A percentile compares a stretch with the other conserved stretches of the same genome.
Conservation (phyloP, 2,113 vertebrate species). For the Tyrannus savana region DNA sequence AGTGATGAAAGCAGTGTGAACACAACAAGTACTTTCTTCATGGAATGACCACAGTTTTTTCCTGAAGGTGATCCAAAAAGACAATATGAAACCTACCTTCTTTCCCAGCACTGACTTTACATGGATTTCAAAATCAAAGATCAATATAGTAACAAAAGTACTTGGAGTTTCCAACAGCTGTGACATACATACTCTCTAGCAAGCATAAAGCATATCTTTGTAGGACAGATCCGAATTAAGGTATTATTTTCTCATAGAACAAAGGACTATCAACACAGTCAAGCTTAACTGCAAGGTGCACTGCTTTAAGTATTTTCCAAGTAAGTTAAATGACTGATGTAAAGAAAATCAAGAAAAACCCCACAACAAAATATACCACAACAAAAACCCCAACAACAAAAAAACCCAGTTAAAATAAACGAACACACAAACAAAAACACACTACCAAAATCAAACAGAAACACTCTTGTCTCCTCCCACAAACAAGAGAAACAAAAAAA, state of each 20-base stretch:
- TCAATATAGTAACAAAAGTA: not conserved
- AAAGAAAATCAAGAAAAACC: not conserved
- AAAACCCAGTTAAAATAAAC: not conserved
- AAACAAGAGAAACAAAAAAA: not conserved
- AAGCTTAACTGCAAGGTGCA: not conserved
- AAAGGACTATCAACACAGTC: not conserved
- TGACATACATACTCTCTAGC: not conserved
- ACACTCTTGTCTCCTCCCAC: not conserved
- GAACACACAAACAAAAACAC: not conserved
- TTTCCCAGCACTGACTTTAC: not conserved
- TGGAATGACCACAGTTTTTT: not conserved
- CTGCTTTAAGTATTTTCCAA: not conserved
- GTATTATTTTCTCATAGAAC: not conserved
- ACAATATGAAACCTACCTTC: not conserved
- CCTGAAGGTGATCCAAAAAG: not conserved
- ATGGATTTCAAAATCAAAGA: not conserved
- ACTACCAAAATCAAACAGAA: not conserved
- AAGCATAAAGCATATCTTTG: not conserved
- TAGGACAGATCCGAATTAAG: not conserved
- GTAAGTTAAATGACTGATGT: not conserved
- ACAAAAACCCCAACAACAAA: not conserved
- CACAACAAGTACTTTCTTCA: accelerated
- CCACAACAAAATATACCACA: not conserved
- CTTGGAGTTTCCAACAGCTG: not conserved
- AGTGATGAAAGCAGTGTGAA: not conserved